phyloP scores from a whole-genome alignment of 2,797 vertebrate species.

The Catharus ustulatus region DNA sequence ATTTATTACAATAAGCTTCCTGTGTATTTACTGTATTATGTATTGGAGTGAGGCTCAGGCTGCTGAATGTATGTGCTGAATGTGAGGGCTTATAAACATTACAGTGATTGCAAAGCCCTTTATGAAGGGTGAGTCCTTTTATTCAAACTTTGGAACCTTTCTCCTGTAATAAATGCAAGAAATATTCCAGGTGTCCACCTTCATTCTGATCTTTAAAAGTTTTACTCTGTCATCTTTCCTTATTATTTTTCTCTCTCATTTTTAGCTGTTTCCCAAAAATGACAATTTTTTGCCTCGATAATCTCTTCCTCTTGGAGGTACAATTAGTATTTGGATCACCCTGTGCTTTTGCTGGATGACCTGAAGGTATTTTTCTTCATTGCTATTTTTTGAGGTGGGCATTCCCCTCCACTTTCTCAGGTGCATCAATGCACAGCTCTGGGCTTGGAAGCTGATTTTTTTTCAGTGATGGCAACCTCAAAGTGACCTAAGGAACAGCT shows the following conservation, averaged over 20 bases:
- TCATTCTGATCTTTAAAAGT: background rate
- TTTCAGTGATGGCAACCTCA: background rate
- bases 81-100: background rate
- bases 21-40: constrained; percentile 31
- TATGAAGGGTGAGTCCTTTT: background rate
- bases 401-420: background rate
- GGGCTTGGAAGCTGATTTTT: background rate
- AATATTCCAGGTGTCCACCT: background rate
- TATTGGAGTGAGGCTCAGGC: background rate
- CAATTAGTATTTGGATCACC: background rate
- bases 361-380: background rate
- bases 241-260: background rate
- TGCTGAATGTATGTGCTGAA: background rate
- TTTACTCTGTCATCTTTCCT: background rate
- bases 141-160: background rate
- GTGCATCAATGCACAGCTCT: background rate
- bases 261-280: background rate
- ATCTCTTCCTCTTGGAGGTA: background rate
- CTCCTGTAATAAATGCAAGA: background rate
- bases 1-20: constrained; percentile 41
- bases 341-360: background rate
- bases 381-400: background rate
- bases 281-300: background rate
- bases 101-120: background rate
- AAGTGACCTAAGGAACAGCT: background rate